Conservation (phyloP, 1,140 invertebrate species). For the Pemphigus obesinymphae region DNA sequence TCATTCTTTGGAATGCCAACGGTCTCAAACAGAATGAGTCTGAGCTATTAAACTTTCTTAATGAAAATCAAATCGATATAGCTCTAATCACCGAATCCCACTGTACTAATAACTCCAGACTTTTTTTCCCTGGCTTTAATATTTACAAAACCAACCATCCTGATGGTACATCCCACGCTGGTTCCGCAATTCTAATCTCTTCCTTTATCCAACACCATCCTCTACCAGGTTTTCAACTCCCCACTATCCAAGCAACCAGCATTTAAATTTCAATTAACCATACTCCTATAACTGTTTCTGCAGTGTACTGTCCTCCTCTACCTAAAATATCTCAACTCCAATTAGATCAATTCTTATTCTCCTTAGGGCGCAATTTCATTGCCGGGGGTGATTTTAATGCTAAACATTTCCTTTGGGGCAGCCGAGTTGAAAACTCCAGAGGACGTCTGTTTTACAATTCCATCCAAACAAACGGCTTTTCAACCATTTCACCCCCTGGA, state of each 20-base stretch:
- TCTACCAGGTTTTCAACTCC: background rate
- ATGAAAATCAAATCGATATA: conserved; percentile 44
- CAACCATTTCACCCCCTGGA: background rate
- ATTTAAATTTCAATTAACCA: conserved; percentile 14
- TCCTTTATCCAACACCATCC: background rate
- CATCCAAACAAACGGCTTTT: background rate
- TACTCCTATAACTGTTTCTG: background rate
- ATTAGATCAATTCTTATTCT: background rate
- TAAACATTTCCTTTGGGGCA: background rate
- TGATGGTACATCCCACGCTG: background rate
- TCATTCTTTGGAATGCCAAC: conserved; percentile 44
- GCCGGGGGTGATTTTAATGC: background rate
- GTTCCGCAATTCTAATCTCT: background rate
- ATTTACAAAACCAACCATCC: background rate
- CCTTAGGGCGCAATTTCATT: background rate
- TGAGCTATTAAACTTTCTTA: conserved; percentile 44
- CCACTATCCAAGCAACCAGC: conserved; percentile 25
- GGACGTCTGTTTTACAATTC: background rate
- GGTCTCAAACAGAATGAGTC: conserved; percentile 41
- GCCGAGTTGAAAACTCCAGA: background rate
- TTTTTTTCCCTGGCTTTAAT: conserved; percentile 23
- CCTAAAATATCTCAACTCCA: background rate
- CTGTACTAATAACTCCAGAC: conserved; percentile 38
- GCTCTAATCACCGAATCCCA: conserved; percentile 44
- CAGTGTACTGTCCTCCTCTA: conserved; percentile 18